Base-by-base conservation (phyloP, 2,888 invertebrate species). In the Thalpophila matura region DNA sequence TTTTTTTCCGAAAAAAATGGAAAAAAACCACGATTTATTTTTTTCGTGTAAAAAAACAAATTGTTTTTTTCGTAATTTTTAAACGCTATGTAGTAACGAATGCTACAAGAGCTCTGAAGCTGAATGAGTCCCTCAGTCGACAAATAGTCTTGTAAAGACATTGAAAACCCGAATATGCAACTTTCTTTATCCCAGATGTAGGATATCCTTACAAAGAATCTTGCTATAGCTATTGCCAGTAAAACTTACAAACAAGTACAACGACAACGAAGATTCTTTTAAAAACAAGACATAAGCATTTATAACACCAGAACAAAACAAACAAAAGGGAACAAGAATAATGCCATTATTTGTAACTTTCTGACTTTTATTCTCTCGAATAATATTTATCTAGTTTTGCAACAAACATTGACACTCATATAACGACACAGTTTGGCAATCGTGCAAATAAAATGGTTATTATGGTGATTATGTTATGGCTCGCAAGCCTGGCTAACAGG, bases 311-410 rank as follows among this genome's bases (percentile, higher is more conserved):
- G 38, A 29, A 40, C 12, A 55, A 60, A 56, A 68, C 42, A 53
- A 40, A 40, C 16, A 73, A 67, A 72, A 56, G 54, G 33, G 46
- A 46, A 29, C 58, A 50, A 72, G 57, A 69, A 70, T 64, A 62
- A 50, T 55, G 24, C 40, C 50, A 56, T 64, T 14, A 64, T 58
- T 65, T 72, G 62, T 58, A 66, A 71, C 66, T 63, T 59, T 49
- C 38, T 20, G 65, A 71, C 46, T 64, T 71, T 64, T 71, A 64
- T 66, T 54, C 29, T 20, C 37, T 40, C 1, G 26, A 62, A 60
- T 68, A 66, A 59, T 57, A 42, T 77, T 63, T 60, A 57, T 62
- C 58, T 71, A 61, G 53, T 58, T 61, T 47, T 49, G 46, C 46
- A 69, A 64, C 50, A 69, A 71, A 66, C 40, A 69, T 61, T 40